Evolutionary conservation across 2,113 vertebrate genomes (phyloP), one percentile per base, ranked within the genome.

Genomic region (Hippotragus niger): DNA sequence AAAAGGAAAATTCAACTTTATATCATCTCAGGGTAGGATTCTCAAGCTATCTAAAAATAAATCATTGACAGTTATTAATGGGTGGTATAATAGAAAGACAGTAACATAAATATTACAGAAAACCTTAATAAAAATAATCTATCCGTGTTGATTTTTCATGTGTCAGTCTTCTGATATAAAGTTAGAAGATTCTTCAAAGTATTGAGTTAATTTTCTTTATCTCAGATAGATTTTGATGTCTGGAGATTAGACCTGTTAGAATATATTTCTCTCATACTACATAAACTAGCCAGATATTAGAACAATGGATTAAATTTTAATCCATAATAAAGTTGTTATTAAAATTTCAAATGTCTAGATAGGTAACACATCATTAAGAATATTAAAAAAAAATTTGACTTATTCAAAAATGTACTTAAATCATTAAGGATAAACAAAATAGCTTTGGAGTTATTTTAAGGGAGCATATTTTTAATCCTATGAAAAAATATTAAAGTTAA

Each of bases 301-400:
- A 90, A 90, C 94, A 98, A 98, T 81, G 17, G 88, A 40, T 76
- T 97, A 47, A 96, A 33, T 96, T 97, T 86, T 89, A 97, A 86
- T 40, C 36, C 76, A 97, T 94, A 97, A 85, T 87, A 95, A 97
- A 11, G 13, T 80, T 95, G 7, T 88, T 53, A 97, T 90, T 91
- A 92, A 98, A 96, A 95, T 97, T 3, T 7, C 40, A 91, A 97
- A 74, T 9, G 57, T 81, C 45, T 85, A 45, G 4, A 1, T 40
- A 89, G 52, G 43, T n/a, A 96, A 92, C 57, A 90, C 14, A 90
- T 36, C 92, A 62, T 93, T 93, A 90, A 95, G 14, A 94, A 98
- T 94, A 47, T 87, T 88, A 82, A 97, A 91, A 50, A 47, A 50
- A 52, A 94, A 93, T 52, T 90, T 92, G 43, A 60, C 6, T 92